Conservation (phyloP, 2,888 invertebrate genomes). For the Siphlonurus alternatus region DNA sequence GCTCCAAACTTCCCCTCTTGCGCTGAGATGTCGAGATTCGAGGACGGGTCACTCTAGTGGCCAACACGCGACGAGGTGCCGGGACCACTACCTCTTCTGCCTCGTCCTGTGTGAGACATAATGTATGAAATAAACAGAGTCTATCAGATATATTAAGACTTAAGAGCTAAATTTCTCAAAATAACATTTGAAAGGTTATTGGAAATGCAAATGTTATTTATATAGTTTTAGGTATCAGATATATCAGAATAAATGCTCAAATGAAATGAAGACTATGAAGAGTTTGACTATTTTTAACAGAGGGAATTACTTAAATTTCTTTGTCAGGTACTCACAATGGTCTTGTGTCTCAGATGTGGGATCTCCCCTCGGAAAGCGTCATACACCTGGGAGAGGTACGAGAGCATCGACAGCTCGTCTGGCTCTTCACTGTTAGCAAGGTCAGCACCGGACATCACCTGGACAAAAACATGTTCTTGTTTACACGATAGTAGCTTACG, state of each 20-base stretch:
- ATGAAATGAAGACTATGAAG: too few species aligned
- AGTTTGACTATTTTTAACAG: too few species aligned
- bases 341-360: constrained; percentile 55
- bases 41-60: background rate
- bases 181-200: too few species aligned
- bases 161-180: too few species aligned
- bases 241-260: too few species aligned
- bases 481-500: constrained; percentile 3
- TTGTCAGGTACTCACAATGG: constrained; percentile 1
- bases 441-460: constrained; percentile 58
- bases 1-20: background rate
- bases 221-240: too few species aligned
- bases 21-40: background rate
- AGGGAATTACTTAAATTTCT: too few species aligned
- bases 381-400: constrained; percentile 78
- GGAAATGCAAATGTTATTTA: too few species aligned
- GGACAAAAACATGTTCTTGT: constrained; percentile 11
- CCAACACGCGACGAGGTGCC: background rate
- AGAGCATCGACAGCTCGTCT: constrained; percentile 57
- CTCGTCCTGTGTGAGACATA: background rate
- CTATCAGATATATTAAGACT: too few species aligned
- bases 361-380: constrained; percentile 83
- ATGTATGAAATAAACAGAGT: too few species aligned
- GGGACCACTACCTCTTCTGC: background rate
- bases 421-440: constrained; percentile 50